phyloP scores from a whole-genome alignment of 2,113 vertebrate genomes.

The Neolamprologus ventralis region DNA sequence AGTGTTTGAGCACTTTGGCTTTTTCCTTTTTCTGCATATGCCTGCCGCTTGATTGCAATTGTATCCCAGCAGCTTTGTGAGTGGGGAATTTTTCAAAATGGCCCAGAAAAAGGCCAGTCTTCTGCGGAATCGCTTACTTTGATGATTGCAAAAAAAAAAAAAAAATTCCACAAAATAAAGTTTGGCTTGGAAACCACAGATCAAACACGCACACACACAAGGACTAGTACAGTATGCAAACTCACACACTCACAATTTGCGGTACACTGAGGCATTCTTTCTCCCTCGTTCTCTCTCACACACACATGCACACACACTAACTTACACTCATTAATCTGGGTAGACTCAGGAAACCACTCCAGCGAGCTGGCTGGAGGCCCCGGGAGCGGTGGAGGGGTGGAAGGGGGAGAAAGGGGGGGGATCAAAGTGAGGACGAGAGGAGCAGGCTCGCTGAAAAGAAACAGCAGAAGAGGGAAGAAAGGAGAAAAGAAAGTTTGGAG shows the following conservation, averaged over 20 bases:
- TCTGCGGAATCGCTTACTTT: constrained; percentile 64
- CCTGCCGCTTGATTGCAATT: constrained; percentile 50
- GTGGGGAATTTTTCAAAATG: constrained; percentile 40
- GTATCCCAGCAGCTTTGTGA: constrained; percentile 39
- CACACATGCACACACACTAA: constrained; percentile 49
- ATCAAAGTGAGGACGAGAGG: constrained; percentile 64
- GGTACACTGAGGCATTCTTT: constrained; percentile 62
- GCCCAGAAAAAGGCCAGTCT: constrained; percentile 30
- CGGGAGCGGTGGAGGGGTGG: constrained; percentile 26
- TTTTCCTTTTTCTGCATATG: constrained; percentile 6
- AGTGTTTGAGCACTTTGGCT: neutral
- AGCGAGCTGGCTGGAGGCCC: constrained; percentile 72
- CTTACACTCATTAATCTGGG: constrained; percentile 73
- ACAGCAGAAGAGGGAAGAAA: constrained; percentile 63
- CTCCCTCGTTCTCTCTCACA: constrained; percentile 35
- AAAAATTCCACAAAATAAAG: constrained; percentile 68
- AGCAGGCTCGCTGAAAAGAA: constrained; percentile 68
- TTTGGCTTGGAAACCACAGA: constrained; percentile 69
- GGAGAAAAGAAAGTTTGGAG: constrained; percentile 65
- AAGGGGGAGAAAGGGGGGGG: constrained; percentile 11
- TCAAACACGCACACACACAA: constrained; percentile 38
- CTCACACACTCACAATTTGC: constrained; percentile 64
- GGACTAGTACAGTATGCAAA: constrained; percentile 43
- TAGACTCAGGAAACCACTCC: constrained; percentile 74
- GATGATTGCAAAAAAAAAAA: constrained; percentile 49